Conservation (phyloP, 2,797 vertebrate genomes). For the Synanceia verrucosa region DNA sequence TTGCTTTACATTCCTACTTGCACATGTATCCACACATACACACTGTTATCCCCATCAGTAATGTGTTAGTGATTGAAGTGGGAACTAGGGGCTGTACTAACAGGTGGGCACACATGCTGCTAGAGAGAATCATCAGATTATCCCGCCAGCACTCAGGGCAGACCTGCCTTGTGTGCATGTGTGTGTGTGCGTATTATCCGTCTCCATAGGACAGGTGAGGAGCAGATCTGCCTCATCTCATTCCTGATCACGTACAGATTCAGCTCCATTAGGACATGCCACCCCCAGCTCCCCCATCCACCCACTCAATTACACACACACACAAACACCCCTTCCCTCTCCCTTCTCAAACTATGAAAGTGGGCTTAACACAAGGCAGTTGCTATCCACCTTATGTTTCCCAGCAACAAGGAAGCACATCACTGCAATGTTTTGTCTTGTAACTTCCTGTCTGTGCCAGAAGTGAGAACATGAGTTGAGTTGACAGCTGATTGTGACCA, state of each 20-base stretch:
- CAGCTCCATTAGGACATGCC: slow-evolving; percentile 63
- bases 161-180: slow-evolving; percentile 41
- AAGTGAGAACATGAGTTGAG: not conserved
- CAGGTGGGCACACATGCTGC: slow-evolving; percentile 80
- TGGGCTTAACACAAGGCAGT: slow-evolving; percentile 55
- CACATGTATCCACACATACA: slow-evolving; percentile 32
- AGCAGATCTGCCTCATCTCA: slow-evolving; percentile 78
- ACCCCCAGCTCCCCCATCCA: slow-evolving; percentile 26
- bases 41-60: slow-evolving; percentile 36
- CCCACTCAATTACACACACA: slow-evolving; percentile 4
- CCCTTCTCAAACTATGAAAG: slow-evolving; percentile 34
- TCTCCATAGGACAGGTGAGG: slow-evolving; percentile 72
- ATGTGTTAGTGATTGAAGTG: slow-evolving; percentile 74
- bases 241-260: slow-evolving; percentile 78
- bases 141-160: slow-evolving; percentile 61
- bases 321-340: slow-evolving; percentile 3
- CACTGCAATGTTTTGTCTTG: slow-evolving; percentile 23
- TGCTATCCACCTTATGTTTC: slow-evolving; percentile 56
- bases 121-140: slow-evolving; percentile 76
- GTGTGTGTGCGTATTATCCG: slow-evolving; percentile 20
- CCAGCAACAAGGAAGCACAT: slow-evolving; percentile 27
- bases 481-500: not conserved
- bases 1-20: slow-evolving; percentile 44
- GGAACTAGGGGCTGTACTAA: slow-evolving; percentile 71
- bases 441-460: slow-evolving; percentile 2